These are phyloP conservation scores for Erynnis tages DNA, from an alignment of 2,888 invertebrate species.

Conservation along the genomic window DNA sequence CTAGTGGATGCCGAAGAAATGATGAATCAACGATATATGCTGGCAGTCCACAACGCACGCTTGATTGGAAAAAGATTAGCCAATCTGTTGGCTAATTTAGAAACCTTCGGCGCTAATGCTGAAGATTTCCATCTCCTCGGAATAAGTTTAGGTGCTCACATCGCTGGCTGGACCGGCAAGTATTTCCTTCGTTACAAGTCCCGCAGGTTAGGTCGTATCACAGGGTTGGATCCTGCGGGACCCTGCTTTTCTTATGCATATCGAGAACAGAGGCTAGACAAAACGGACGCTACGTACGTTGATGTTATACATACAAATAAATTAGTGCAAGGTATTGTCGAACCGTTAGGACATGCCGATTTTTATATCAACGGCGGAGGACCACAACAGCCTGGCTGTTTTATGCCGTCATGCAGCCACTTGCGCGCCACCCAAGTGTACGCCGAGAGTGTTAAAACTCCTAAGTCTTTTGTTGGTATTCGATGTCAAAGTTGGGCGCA, in stretches of 20 bases:
- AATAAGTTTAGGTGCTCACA: conserved; percentile 82
- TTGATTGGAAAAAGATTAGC: conserved; percentile 78
- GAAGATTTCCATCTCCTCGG: conserved; percentile 79
- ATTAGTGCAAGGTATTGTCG: conserved; percentile 71
- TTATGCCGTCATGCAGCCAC: conserved; percentile 75
- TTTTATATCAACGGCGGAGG: conserved; percentile 88
- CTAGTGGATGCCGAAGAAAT: conserved; percentile 71
- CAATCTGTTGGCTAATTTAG: conserved; percentile 73
- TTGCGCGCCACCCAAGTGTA: conserved; percentile 69
- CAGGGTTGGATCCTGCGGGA: conserved; percentile 75
- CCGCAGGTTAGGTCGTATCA: conserved; percentile 65
- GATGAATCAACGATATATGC: conserved; percentile 66
- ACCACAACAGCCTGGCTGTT: conserved; percentile 86
- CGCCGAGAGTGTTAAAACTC: conserved; percentile 63
- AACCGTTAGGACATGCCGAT: conserved; percentile 86
- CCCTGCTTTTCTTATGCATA: conserved; percentile 72
- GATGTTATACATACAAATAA: conserved; percentile 72
- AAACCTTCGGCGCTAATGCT: conserved; percentile 65
- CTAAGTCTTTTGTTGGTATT: conserved; percentile 65
- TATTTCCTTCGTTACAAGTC: conserved; percentile 66
- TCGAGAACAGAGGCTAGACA: conserved; percentile 67
- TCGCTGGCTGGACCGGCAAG: conserved; percentile 76
- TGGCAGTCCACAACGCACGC: conserved; percentile 68
- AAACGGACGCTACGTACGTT: conserved; percentile 69
- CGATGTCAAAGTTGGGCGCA: conserved; percentile 65